Percentiles rank a stretch among this genome's conserved stretches.
Conservation (phyloP, 2,113 vertebrate genomes). For the Chrysemys picta region DNA sequence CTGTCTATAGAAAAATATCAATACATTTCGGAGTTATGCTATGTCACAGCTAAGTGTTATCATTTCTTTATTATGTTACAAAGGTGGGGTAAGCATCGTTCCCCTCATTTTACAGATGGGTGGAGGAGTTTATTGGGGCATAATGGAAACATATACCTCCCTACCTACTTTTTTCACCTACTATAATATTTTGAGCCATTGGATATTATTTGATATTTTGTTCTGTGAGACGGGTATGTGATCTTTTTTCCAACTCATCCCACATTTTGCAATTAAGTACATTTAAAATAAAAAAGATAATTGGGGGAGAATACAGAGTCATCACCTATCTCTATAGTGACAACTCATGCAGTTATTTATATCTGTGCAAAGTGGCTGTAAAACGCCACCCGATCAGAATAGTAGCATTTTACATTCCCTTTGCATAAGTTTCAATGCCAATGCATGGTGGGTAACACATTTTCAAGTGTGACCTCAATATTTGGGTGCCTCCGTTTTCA, state of each 20-base stretch:
- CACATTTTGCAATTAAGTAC: neutral
- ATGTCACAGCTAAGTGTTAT: too few species aligned
- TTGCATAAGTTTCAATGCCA: neutral
- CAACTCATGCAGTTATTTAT: neutral
- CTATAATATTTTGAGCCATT: neutral
- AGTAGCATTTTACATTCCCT: neutral
- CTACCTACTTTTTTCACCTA: neutral
- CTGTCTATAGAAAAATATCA: neutral
- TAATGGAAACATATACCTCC: neutral
- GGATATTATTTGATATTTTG: neutral
- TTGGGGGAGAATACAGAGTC: neutral
- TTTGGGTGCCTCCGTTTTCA: neutral
- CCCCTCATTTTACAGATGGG: neutral
- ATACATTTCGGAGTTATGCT: neutral
- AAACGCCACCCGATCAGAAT: neutral
- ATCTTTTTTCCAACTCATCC: neutral
- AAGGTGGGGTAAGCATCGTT: too few species aligned
- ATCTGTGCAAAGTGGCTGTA: neutral
- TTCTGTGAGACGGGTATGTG: neutral
- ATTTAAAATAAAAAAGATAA: slow-evolving; percentile 38
- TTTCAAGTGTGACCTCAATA: neutral
- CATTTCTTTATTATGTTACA: too few species aligned
- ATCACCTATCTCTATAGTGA: neutral
- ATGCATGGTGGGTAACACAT: neutral
- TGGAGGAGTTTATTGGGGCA: neutral